Evolutionary conservation across 2,888 invertebrate species (phyloP), one percentile per base, ranked within the genome.

Genomic region (Lepidochrysops patricia): DNA sequence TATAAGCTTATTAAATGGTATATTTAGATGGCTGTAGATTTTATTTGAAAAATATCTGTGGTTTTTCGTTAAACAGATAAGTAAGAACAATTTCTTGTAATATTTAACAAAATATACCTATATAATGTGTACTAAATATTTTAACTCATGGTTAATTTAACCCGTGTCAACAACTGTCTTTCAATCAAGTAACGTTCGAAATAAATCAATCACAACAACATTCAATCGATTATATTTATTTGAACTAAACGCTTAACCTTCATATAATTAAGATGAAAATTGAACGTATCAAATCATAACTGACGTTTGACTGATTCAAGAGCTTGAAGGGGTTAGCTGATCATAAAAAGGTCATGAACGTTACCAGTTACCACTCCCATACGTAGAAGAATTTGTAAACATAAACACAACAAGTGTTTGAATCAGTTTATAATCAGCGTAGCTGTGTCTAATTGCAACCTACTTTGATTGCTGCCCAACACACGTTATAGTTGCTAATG

Each of bases 311-410:
- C 25, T 19, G 48, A 23, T 49, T 49, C 9, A 23, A 7, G 15
- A 37, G 15, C 15, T 15, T 49, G 54, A 19, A 54, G 54, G 54
- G 54, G 54, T 54, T 32, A 50, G 25, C 50, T 50, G 26, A 12
- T 50, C 52, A 13, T 52, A 32, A 54, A 54, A 54, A 54, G 54
- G 54, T 54, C 54, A 54, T 15, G 54, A 54, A 2, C 15, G 13
- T 32, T 15, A 9, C 19, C 29, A n/a, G n/a, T 19, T 12, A 12
- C 54, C 54, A 54, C 54, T 23, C 54, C 54, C 29, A 54, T 52
- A 26, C 52, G 13, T 52, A 52, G 9, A 6, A 34, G 4, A 34
- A 27, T 52, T 26, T 27, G 13, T 13, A 25, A 48, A 23, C 34
- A 43, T 52, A 52, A 52, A 52, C 27, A 43, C 25, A 50, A 43